Evolutionary conservation across 2,797 vertebrate species (phyloP).

Genomic region (Garrulus glandarius): DNA sequence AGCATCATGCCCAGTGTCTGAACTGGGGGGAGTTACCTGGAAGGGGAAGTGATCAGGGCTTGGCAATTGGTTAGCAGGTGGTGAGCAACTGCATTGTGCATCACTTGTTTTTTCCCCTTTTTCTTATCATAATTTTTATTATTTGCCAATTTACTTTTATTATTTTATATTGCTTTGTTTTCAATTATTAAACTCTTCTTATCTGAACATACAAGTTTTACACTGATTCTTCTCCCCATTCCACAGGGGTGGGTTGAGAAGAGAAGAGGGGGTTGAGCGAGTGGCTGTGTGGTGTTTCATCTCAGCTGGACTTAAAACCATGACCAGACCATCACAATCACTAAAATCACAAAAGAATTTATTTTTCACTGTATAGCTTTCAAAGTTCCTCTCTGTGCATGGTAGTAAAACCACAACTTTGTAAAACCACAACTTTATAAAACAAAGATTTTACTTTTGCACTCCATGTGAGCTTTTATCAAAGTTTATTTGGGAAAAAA

Average conservation of each 20-base stretch:
- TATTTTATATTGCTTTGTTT: background rate
- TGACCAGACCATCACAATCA: background rate
- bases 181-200: background rate
- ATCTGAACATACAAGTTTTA: background rate
- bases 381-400: background rate
- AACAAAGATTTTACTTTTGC: background rate
- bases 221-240: background rate
- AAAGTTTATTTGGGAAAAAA: background rate
- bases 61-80: accelerated
- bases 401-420: background rate
- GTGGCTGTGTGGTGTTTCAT: background rate
- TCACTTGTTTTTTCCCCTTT: background rate
- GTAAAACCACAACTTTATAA: background rate
- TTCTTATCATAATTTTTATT: background rate
- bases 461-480: background rate
- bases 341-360: background rate
- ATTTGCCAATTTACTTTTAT: background rate
- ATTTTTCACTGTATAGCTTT: background rate
- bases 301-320: background rate
- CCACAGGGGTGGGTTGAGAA: background rate
- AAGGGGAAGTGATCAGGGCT: background rate
- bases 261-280: background rate
- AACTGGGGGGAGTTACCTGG: background rate
- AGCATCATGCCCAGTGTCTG: accelerated
- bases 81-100: background rate